Evolutionary conservation across 2,113 vertebrate species (phyloP).

Genomic region (Platysternon megacephalum): DNA sequence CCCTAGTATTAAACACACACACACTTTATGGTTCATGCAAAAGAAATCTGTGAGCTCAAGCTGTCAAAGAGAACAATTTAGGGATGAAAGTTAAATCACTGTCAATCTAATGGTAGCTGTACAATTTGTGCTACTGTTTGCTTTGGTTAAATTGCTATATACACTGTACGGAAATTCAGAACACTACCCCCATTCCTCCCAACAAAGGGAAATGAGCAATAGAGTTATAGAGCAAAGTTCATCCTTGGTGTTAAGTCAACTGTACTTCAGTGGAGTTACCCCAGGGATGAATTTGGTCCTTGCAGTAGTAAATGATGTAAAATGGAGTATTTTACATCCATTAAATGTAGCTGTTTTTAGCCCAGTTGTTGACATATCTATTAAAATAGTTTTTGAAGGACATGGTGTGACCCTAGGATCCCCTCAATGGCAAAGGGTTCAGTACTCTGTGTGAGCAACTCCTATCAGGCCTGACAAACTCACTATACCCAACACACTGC

Average conservation of each 20-base stretch:
- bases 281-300: slow-evolving; percentile 41
- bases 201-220: not conserved
- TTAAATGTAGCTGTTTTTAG: slow-evolving; percentile 42
- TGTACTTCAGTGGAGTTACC: slow-evolving; percentile 14
- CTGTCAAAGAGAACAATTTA: not conserved
- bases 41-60: not conserved
- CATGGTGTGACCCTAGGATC: not conserved
- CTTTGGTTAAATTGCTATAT: slow-evolving; percentile 52
- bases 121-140: slow-evolving; percentile 36
- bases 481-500: not conserved
- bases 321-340: slow-evolving; percentile 50
- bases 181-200: not conserved
- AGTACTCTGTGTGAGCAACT: not conserved
- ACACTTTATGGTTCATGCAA: accelerated
- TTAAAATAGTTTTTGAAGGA: slow-evolving; percentile 22
- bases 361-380: slow-evolving; percentile 19
- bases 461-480: not conserved
- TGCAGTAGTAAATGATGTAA: slow-evolving; percentile 19
- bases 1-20: not conserved
- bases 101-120: slow-evolving; percentile 1
- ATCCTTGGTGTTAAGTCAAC: not conserved
- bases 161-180: not conserved
- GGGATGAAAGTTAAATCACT: slow-evolving; percentile 34
- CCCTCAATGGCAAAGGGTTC: not conserved
- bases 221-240: not conserved